Evolutionary conservation across 2,797 vertebrate species (phyloP).

Genomic region (Xenopus petersii): DNA sequence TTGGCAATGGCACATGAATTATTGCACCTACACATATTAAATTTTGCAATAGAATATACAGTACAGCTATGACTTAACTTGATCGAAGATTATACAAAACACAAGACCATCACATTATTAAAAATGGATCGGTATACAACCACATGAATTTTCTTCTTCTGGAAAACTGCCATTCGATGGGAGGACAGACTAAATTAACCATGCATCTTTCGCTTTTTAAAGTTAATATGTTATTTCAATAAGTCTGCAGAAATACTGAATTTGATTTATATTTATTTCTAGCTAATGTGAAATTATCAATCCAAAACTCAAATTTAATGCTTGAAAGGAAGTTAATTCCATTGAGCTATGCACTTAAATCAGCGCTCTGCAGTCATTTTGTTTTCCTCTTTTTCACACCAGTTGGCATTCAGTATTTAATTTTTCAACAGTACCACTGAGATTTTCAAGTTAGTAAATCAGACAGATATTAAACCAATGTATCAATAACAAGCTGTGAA

Average conservation of each 20-base stretch:
- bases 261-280: slow-evolving; percentile 39
- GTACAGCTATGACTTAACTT: too few species aligned
- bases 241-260: slow-evolving; percentile 35
- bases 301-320: slow-evolving; percentile 46
- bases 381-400: slow-evolving; percentile 26
- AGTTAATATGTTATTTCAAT: slow-evolving; percentile 44
- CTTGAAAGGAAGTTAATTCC: slow-evolving; percentile 44
- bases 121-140: not conserved
- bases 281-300: slow-evolving; percentile 47
- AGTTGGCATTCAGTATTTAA: slow-evolving; percentile 27
- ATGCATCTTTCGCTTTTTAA: slow-evolving; percentile 32
- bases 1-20: not conserved
- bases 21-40: not conserved
- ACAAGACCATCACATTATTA: not conserved
- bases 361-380: slow-evolving; percentile 37
- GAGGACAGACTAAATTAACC: slow-evolving; percentile 34
- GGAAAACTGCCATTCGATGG: slow-evolving; percentile 17
- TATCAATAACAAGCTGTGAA: not conserved
- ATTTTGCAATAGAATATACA: not conserved
- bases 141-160: slow-evolving; percentile 23
- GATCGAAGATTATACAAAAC: not conserved
- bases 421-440: slow-evolving; percentile 20
- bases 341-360: slow-evolving; percentile 39
- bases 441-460: slow-evolving; percentile 15
- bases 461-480: slow-evolving; percentile 6